Evolutionary conservation across 1,140 invertebrate species (phyloP).

Genomic region (Ditylenchus dipsaci): DNA sequence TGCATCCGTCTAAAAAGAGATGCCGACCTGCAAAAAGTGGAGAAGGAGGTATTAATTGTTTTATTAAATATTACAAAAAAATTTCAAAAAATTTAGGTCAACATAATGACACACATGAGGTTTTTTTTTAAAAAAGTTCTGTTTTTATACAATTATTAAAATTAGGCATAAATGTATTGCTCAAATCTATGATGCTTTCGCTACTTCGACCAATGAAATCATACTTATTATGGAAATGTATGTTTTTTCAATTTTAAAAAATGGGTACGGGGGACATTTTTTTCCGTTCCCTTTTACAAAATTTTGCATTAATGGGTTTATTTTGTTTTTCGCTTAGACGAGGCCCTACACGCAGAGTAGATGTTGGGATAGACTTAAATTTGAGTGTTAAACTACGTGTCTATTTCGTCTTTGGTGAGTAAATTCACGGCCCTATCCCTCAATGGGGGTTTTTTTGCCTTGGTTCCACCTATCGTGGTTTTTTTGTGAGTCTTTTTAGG

Average conservation of each 20-base stretch:
- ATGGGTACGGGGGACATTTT: no score
- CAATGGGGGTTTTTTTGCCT: no score
- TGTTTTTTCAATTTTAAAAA: not conserved
- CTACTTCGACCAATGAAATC: conserved; percentile 63
- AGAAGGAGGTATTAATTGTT: conserved; percentile 58
- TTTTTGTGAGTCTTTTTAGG: no score
- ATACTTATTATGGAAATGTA: conserved; percentile 66
- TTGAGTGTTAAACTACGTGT: no score
- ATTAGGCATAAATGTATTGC: conserved; percentile 64
- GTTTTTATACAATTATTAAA: conserved; percentile 21
- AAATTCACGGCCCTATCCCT: no score
- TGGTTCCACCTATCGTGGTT: no score
- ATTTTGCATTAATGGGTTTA: conserved; percentile 19
- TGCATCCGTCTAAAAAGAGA: conserved; percentile 7
- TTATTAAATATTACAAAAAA: conserved; percentile 6
- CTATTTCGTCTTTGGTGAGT: no score
- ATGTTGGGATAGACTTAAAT: no score
- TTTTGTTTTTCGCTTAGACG: no score
- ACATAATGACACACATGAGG: conserved; percentile 62
- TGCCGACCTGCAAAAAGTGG: conserved; percentile 46
- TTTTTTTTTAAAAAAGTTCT: not conserved
- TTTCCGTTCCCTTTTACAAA: conserved; percentile 51
- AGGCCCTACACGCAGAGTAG: no score
- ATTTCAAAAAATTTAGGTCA: conserved; percentile 48
- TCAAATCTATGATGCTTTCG: conserved; percentile 64